A percentile compares a stretch with the other conserved stretches of the same genome.
Conservation (phyloP, 2,797 vertebrate genomes). For the Intellagama lesueurii region DNA sequence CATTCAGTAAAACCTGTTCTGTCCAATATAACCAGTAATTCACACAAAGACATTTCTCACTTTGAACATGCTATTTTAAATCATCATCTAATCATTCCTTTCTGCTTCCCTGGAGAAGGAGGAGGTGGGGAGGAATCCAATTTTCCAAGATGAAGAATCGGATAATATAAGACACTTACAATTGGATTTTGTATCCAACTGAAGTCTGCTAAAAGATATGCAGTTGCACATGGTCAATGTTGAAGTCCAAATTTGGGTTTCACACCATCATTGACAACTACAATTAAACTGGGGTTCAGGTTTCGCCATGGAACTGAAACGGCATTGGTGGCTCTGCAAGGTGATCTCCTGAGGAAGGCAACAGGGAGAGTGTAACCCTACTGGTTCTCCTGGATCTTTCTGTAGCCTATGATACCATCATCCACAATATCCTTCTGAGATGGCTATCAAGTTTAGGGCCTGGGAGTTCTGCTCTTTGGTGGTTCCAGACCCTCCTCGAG, state of each 20-base stretch:
- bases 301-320: too few relatives aligned
- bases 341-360: too few relatives aligned
- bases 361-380: too few relatives aligned
- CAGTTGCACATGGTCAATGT: neutral
- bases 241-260: neutral
- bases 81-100: conserved; percentile 14
- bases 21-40: neutral
- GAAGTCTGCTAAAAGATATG: neutral
- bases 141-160: neutral
- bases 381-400: too few relatives aligned
- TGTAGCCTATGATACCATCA: too few relatives aligned
- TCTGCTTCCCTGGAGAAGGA: neutral
- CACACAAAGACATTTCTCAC: neutral
- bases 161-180: neutral
- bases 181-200: neutral
- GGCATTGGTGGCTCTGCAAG: too few relatives aligned
- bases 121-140: neutral
- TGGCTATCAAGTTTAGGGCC: too few relatives aligned
- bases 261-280: neutral
- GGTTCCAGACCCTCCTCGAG: too few relatives aligned
- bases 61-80: conserved; percentile 16
- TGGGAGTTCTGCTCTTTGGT: too few relatives aligned
- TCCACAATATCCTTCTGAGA: too few relatives aligned
- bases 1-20: neutral
- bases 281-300: too few relatives aligned